Evolutionary conservation across 2,888 invertebrate species (phyloP), one percentile per base, ranked within the genome.

Genomic region (Sceliomorpha sp.): DNA sequence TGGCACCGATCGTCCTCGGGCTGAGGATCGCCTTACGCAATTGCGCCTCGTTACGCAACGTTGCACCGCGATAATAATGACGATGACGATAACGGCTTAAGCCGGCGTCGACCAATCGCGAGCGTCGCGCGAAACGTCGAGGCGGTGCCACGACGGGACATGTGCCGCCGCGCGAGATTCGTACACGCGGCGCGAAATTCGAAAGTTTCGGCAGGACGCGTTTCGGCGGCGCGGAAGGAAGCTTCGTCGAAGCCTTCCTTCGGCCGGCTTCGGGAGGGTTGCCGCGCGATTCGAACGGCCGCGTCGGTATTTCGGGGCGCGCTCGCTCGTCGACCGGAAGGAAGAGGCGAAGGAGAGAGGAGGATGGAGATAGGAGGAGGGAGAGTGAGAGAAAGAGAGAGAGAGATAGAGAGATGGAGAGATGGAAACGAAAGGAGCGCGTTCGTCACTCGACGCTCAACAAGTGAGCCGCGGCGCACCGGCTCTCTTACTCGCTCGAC

Each of bases 381-480:
- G 17, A 26, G 24, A 51, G 27, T 42, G 64, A 20, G 39, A 55
- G 37, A 17, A 24, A 55, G 9, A 44, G 48, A 26, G 37, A 14
- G 1, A 20, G 17, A 26, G 24, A 51, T 24, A 47, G 64, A 20
- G 39, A 55, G 37, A 17, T 15, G 50, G 9, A 44, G 48, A 26
- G 37, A n/a, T n/a, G n/a, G n/a, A n/a, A 51, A 47, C 63, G 58
- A 72, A 74, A 72, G 71, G 59, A 76, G 77, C 76, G 80, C 80
- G 79, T 76, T 75, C 79, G 78, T 78, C 80, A 81, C 80, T 75
- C 81, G 83, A 80, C 85, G 76, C 86, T 86, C 86, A 86, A 87
- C 86, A 86, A 86, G 87, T 86, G 86, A 86, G 86, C 84, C 79
- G 79, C 78, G 66, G 73, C 80, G 78, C 75, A 72, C 76, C 76